phyloP scores from a whole-genome alignment of 2,113 vertebrate genomes.

The Chroicocephalus ridibundus region DNA sequence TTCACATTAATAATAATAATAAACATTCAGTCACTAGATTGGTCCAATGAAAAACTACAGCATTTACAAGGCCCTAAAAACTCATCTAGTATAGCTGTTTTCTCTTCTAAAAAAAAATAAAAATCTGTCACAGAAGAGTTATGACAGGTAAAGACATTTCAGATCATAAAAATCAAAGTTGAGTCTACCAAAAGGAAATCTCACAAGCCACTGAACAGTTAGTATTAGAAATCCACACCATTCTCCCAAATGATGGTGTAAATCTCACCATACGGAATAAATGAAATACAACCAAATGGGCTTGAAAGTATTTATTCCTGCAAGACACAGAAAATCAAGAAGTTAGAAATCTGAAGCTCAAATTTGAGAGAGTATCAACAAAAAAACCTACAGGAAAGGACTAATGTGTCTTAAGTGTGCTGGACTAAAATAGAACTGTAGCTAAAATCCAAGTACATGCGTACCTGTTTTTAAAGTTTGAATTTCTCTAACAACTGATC shows the following conservation, averaged over 20 bases:
- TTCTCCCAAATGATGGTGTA: not conserved
- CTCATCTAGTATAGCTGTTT: not conserved
- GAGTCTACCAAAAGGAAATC: not conserved
- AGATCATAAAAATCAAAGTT: not conserved
- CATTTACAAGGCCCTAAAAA: not conserved
- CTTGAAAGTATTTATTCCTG: not conserved
- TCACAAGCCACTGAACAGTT: not conserved
- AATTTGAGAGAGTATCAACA: not conserved
- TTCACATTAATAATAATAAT: not conserved
- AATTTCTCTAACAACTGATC: not conserved
- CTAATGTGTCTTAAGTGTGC: not conserved
- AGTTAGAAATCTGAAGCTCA: not conserved
- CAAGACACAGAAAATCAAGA: not conserved
- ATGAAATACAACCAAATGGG: not conserved
- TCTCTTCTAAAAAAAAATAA: not conserved
- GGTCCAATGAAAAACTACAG: not conserved
- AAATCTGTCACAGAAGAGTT: not conserved
- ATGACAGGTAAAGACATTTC: not conserved
- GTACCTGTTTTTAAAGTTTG: not conserved
- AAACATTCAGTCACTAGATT: not conserved
- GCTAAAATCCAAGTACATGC: not conserved
- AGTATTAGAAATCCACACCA: not conserved
- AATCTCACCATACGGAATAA: not conserved
- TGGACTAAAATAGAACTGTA: not conserved
- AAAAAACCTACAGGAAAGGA: not conserved